Base-by-base conservation (phyloP, 2,888 invertebrate species). In the Cataglyphis altisquamis region DNA sequence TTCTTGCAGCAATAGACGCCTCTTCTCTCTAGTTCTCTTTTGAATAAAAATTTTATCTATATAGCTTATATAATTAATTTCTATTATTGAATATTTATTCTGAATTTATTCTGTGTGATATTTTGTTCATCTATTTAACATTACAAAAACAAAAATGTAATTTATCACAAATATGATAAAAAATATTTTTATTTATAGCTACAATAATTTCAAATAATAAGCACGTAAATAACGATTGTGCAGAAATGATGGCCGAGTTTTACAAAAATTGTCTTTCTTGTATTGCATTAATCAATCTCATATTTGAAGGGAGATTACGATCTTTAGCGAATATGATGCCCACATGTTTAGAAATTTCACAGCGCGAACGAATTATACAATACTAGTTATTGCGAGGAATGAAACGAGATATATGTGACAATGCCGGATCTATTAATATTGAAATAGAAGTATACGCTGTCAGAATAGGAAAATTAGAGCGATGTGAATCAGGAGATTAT, bases 361-460 rank as follows among this genome's bases (percentile, higher is more conserved):
- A 25, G 12, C 12, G 12, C n/a, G 6, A 73, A 62, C n/a, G 60
- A 73, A 73, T 62, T 32, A 41, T 60, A 21, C n/a, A 4, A 62
- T 41, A 41, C 9, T 60, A 60, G 73, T 62, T 60, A 29, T 60
- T 73, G 15, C 29, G n/a, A 41, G 18, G 8, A 60, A 29, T 45
- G 36, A 72, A 72, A 60, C 12, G 41, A 29, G 41, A 73, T 60
- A 60, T 41, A 41, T 48, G 57, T 15, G 29, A 60, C 60, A 60
- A 60, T 60, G 60, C 73, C 60, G 41, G 60, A 73, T 73, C 60
- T 73, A 62, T 60, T 62, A 73, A 73, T 73, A 73, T 60, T 41
- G 73, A 73, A 60, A 60, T 62, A 41, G 15, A 60, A 73, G n/a
- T 41, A 25, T 73, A 39, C 10, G 18, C 39, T 60, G 60, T 73